Percentiles rank a stretch among this genome's conserved stretches.
Evolutionary conservation across 2,797 vertebrate species (phyloP).

Genomic region (Pyrocephalus nanus): DNA sequence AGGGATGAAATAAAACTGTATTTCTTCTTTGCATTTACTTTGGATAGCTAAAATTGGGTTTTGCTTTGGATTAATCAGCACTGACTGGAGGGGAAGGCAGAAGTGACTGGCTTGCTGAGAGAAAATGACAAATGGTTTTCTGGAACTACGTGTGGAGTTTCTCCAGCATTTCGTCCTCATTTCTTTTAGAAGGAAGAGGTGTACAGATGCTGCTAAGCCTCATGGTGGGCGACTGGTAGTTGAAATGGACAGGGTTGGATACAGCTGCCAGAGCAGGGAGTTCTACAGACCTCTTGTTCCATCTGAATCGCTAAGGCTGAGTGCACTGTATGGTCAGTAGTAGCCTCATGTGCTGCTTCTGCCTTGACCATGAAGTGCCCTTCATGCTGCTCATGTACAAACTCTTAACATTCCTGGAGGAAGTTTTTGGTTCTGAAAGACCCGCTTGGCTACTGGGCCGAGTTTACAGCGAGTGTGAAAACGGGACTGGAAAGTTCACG

Average conservation of each 20-base stretch:
- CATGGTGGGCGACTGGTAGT: background rate
- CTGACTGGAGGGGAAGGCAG: background rate
- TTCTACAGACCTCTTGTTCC: background rate
- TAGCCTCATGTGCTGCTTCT: background rate
- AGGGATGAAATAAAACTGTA: background rate
- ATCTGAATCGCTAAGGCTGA: background rate
- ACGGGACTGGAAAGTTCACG: background rate
- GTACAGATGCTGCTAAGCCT: background rate
- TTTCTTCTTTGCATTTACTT: background rate
- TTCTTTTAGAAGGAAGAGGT: background rate
- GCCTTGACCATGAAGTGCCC: background rate
- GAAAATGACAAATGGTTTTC: background rate
- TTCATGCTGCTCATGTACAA: background rate
- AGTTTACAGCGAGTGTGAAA: background rate
- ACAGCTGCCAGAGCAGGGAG: background rate
- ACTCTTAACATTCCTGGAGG: background rate
- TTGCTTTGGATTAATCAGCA: background rate
- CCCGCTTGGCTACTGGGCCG: background rate
- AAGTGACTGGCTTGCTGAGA: background rate
- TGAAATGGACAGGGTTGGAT: background rate
- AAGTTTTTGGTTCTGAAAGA: background rate
- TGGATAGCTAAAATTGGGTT: background rate
- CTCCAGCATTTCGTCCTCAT: background rate
- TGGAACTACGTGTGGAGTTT: background rate
- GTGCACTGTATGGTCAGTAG: background rate